A percentile compares a stretch with the other conserved stretches of the same genome.
Conservation (phyloP, 2,113 vertebrate genomes). For the Ctenodactylus gundi region DNA sequence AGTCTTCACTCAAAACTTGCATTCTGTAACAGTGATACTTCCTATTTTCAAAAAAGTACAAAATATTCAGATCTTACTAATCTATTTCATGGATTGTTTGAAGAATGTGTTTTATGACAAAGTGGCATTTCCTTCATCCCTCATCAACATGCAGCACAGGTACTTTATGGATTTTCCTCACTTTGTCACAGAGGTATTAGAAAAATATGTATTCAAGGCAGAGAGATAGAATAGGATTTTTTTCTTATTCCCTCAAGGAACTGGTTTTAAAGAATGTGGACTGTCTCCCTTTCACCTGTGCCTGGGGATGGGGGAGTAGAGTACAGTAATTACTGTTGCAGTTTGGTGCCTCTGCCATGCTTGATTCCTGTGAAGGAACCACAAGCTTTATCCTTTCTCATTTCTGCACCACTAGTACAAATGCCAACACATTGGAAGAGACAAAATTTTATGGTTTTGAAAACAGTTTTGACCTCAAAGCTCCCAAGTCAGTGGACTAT, state of each 20-base stretch:
- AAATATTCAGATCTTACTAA: neutral
- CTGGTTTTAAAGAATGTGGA: neutral
- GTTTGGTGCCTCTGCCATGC: neutral
- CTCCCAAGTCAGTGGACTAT: neutral
- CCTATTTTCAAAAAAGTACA: neutral
- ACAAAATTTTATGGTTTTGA: neutral
- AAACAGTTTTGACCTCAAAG: neutral
- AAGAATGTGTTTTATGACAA: neutral
- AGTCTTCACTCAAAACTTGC: conserved; percentile 2
- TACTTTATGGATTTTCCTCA: neutral
- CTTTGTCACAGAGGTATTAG: neutral
- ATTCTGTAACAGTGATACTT: neutral
- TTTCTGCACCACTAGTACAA: neutral
- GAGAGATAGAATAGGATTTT: neutral
- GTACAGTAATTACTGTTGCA: neutral
- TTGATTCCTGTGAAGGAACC: neutral
- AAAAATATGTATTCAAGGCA: neutral
- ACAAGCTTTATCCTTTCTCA: neutral
- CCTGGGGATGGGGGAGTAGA: too few relatives aligned
- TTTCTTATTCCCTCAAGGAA: neutral
- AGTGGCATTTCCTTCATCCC: neutral
- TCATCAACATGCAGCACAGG: neutral
- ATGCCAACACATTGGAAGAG: neutral
- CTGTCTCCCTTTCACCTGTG: neutral
- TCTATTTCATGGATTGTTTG: neutral